These are phyloP conservation scores for Buceros bicornis DNA, from an alignment of 2,797 vertebrate genomes.

Conservation along the genomic window DNA sequence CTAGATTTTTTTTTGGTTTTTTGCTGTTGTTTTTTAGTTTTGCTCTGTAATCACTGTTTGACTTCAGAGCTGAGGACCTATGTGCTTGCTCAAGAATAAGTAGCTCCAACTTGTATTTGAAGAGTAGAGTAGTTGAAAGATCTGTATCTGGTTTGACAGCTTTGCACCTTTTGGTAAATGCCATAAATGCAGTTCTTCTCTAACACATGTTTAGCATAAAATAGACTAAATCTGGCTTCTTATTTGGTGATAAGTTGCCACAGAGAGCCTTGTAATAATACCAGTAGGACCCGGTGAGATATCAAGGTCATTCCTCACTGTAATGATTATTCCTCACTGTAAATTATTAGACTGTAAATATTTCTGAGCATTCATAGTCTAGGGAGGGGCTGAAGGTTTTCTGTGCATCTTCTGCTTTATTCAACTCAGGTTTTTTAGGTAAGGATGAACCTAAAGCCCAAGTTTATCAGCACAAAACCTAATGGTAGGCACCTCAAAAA, in stretches of 20 bases:
- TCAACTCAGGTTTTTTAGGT: rapidly evolving
- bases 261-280: background rate
- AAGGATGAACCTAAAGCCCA: background rate
- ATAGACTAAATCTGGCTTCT: background rate
- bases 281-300: background rate
- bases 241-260: background rate
- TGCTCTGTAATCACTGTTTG: slow-evolving; percentile 33
- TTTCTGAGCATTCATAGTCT: background rate
- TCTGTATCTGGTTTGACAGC: slow-evolving; percentile 28
- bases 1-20: background rate
- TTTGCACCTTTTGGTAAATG: slow-evolving; percentile 31
- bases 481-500: background rate
- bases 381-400: background rate
- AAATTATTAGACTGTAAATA: background rate
- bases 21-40: slow-evolving; percentile 22
- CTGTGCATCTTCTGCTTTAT: background rate
- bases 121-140: background rate
- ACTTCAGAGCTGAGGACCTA: background rate
- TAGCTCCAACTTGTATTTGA: slow-evolving; percentile 6
- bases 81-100: slow-evolving; percentile 27
- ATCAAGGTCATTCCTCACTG: background rate
- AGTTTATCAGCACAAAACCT: background rate
- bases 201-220: background rate
- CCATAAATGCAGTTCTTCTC: slow-evolving; percentile 4
- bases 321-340: background rate